Base-by-base conservation (phyloP, 1,140 invertebrate genomes). In the Pseudomyrmex flavicornis region DNA sequence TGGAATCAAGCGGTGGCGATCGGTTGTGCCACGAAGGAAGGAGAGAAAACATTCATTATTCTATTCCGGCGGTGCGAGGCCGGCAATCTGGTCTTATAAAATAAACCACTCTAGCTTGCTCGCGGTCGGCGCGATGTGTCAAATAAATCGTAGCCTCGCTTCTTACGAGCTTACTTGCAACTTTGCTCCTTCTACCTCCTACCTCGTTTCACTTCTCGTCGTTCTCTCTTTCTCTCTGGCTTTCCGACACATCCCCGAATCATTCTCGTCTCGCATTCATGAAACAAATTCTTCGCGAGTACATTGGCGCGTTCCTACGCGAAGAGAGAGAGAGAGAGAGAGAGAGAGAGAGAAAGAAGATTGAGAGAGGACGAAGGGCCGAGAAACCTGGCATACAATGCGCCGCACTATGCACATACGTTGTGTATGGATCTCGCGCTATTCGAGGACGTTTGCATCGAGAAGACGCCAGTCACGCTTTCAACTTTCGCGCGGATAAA, bases 61-160 rank as follows among this genome's bases (percentile, higher is more conserved):
- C 92, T 93, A 93, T 93, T 93, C 92, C 89, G 91, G 84, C 90
- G 88, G 89, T 91, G 91, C 89, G 91, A 93, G 88, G 90, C 88
- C 90, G 91, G 91, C 92, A 93, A 93, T 93, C 93, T 93, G 91
- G 91, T 85, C 91, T 93, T 93, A 92, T 93, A 93, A 93, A 93
- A 93, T 92, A 92, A 92, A 93, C 91, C 91, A 91, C 90, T 93
- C 87, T 84, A 88, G 88, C 86, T 89, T 85, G 72, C 59, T 63
- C 65, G 84, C 77, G 76, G 86, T 91, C 91, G 88, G 87, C 86
- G 88, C 89, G 92, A 93, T 92, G 91, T 92, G 90, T 93, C 92
- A 93, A 93, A 93, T 93, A 93, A 93, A 93, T 93, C 92, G 92
- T 90, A 88, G 86, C 88, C 87, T 85, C 88, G 86, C 76, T 92